These are phyloP conservation scores for Apistogramma diplotaenia DNA, from an alignment of 2,113 vertebrate genomes.

Conservation along the genomic window DNA sequence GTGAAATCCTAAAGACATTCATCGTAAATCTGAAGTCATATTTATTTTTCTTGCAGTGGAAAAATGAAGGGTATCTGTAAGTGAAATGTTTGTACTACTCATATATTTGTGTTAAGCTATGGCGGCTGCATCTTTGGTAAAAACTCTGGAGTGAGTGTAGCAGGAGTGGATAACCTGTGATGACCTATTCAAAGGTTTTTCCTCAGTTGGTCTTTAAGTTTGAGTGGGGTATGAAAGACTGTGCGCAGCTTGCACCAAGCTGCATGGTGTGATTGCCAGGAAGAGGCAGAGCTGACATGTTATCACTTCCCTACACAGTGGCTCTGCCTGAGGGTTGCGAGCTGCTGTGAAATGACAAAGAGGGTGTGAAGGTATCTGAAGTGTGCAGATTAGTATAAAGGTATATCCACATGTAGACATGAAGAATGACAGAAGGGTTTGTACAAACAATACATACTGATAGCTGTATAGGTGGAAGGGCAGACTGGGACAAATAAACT, in stretches of 20 bases:
- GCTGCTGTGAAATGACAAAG: constrained; percentile 39
- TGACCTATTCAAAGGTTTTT: constrained; percentile 4
- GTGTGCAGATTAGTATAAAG: constrained; percentile 40
- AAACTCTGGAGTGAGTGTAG: not conserved
- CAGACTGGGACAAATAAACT: not conserved
- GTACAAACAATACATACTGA: not conserved
- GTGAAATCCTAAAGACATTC: not conserved
- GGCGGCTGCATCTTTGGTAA: not conserved
- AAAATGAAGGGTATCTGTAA: not conserved
- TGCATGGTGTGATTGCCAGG: constrained; percentile 39
- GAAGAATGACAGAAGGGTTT: constrained; percentile 28
- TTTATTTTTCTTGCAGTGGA: not conserved
- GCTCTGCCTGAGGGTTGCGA: constrained; percentile 49
- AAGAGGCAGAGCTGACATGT: constrained; percentile 51
- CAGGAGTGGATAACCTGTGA: not conserved
- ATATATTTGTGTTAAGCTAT: not conserved
- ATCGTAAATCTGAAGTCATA: not conserved
- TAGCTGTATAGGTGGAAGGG: not conserved
- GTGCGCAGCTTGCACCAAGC: not conserved
- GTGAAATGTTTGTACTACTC: not conserved
- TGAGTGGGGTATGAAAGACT: not conserved
- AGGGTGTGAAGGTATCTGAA: constrained; percentile 25
- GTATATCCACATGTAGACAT: constrained; percentile 18
- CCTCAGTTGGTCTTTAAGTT: constrained; percentile 6
- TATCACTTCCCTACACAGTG: constrained; percentile 51